Percentiles rank a stretch among this genome's conserved stretches.
Evolutionary conservation across 2,888 invertebrate genomes (phyloP).

Genomic region (Drosophila limbata): DNA sequence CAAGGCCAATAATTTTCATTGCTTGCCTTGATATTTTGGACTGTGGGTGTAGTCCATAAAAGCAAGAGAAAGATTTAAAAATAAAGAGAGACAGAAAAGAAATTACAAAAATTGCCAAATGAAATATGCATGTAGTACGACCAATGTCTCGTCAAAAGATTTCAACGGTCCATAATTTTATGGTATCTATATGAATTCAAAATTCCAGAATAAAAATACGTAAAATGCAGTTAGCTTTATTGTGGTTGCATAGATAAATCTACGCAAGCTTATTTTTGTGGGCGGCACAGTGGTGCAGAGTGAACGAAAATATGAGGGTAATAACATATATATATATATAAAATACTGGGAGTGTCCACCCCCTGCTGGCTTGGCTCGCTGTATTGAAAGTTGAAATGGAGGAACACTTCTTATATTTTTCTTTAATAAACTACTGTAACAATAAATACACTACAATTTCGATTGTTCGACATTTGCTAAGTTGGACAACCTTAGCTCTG

Average conservation of each 20-base stretch:
- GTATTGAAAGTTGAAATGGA: too few relatives aligned
- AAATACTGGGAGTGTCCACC: too few relatives aligned
- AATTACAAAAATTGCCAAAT: slow-evolving; percentile 59
- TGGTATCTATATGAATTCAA: slow-evolving; percentile 48
- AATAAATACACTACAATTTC: too few relatives aligned
- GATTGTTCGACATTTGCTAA: too few relatives aligned
- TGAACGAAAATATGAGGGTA: background rate
- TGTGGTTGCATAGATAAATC: slow-evolving; percentile 55
- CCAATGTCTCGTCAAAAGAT: slow-evolving; percentile 63
- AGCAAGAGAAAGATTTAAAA: slow-evolving; percentile 8
- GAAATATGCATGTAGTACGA: slow-evolving; percentile 42
- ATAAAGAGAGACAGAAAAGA: slow-evolving; percentile 6
- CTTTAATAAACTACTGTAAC: too few relatives aligned
- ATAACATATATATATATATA: background rate
- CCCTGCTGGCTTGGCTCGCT: too few relatives aligned
- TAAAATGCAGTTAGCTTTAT: slow-evolving; percentile 61
- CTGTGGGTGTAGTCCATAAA: background rate
- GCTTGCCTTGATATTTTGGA: slow-evolving; percentile 5
- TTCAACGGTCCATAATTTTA: slow-evolving; percentile 71
- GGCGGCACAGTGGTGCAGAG: slow-evolving; percentile 33
- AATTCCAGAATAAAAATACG: slow-evolving; percentile 41
- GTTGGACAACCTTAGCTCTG: too few relatives aligned
- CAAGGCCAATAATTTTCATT: slow-evolving; percentile 63
- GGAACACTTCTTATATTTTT: too few relatives aligned
- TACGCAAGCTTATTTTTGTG: slow-evolving; percentile 33